Conservation (phyloP, 2,113 vertebrate genomes). For the Alces alces region DNA sequence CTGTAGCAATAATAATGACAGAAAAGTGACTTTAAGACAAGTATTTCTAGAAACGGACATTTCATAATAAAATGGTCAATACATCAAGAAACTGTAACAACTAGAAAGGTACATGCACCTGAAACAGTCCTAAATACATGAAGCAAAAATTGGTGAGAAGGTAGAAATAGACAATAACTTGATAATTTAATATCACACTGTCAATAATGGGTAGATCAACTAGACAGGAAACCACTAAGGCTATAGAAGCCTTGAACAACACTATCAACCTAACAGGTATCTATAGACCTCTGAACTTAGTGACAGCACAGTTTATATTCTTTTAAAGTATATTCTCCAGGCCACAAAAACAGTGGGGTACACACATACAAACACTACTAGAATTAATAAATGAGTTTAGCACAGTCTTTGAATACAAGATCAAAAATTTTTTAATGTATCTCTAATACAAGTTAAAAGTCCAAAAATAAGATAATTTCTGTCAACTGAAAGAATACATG, state of each 20-base stretch:
- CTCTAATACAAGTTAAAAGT: background rate
- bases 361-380: background rate
- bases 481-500: background rate
- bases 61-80: background rate
- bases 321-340: background rate
- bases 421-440: background rate
- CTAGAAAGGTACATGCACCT: background rate
- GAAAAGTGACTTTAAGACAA: background rate
- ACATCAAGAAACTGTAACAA: background rate
- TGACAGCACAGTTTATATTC: background rate
- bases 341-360: background rate
- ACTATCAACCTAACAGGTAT: background rate
- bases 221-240: background rate
- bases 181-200: background rate
- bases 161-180: background rate
- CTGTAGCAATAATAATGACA: background rate
- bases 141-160: background rate
- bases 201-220: background rate
- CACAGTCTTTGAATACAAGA: background rate
- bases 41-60: background rate
- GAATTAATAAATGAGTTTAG: background rate
- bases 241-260: background rate
- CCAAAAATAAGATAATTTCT: background rate
- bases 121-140: background rate
- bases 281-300: background rate